Evolutionary conservation across 37 sponge, comb jelly and placozoan genomes (phyloP), one percentile per base, ranked within the genome.

Genomic region (Cladorhizidae sp.): DNA sequence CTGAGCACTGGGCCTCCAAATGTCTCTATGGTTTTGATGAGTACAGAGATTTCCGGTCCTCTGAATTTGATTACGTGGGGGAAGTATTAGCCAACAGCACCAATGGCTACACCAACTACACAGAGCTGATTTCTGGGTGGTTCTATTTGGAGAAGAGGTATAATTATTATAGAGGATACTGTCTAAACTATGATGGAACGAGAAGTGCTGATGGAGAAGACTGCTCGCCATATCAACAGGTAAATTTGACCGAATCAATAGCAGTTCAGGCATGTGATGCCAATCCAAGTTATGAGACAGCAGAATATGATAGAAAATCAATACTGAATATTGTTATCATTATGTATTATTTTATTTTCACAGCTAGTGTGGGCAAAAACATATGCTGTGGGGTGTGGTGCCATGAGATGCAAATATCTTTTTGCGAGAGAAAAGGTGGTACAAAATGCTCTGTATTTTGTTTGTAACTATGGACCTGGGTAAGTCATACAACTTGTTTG

Each of bases 391-490:
- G 86, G 86, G 26, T 86, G 86, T 79, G 86, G 86, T 64, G 80
- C 49, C 3, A n/a, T 49, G 6, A 73, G 56, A 51, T 86, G 86
- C 73, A 35, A 9, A 45, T 5, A 12, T 45, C 49, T 45, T 45
- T 45, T 45, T 9, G 9, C 49, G 49, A 45, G 49, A 45, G 49
- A 9, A 45, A 9, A 9, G 9, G 9, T 45, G 5, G 49, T 9
- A 5, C 49, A 12, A 12, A 45, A 45, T 45, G 9, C 49, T 12
- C 49, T 45, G 9, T 45, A 45, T 45, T 45, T 84, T 77, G 79
- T 85, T n/a, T 85, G 86, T 28, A 69, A 78, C 86, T 85, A 85
- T 42, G 79, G 73, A 76, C 79, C 86, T 61, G 79, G 45, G 86
- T 78, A 43, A 85, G 78, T 72, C 20, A 23, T 28, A 17, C 61